Conservation (phyloP, 1,140 invertebrate genomes). For the Venturia canescens region DNA sequence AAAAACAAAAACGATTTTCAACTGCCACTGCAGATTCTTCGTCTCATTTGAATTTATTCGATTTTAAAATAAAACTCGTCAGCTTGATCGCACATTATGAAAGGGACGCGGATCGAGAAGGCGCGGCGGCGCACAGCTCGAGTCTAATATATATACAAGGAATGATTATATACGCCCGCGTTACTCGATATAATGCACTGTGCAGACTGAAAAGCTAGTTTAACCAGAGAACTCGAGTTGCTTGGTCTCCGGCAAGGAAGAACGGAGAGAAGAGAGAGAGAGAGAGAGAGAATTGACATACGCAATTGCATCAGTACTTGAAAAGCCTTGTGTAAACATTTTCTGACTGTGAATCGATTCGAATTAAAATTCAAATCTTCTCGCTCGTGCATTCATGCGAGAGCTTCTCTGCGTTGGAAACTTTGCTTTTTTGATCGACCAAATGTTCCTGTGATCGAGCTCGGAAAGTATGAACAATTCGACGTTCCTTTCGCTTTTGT, state of each 20-base stretch:
- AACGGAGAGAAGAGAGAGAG: background rate
- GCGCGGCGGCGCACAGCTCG: background rate
- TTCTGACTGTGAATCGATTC: too few relatives aligned
- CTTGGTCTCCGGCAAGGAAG: background rate
- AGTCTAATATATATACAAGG: constrained; percentile 22
- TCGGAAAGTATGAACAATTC: too few relatives aligned
- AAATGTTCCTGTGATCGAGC: too few relatives aligned
- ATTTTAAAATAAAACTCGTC: too few relatives aligned
- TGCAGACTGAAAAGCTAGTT: constrained; percentile 17
- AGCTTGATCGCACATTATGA: background rate
- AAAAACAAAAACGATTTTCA: too few relatives aligned
- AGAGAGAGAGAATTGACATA: background rate
- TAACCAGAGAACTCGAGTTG: constrained; percentile 24
- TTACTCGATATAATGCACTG: constrained; percentile 22
- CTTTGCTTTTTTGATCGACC: too few relatives aligned
- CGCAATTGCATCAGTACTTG: background rate
- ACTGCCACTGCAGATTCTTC: too few relatives aligned
- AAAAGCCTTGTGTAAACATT: background rate
- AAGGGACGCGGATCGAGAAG: background rate
- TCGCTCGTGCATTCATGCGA: too few relatives aligned
- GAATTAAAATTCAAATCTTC: too few relatives aligned
- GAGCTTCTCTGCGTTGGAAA: too few relatives aligned
- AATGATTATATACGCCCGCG: constrained; percentile 32
- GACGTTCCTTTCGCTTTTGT: too few relatives aligned
- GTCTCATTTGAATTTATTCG: too few relatives aligned